Conservation (phyloP, 2,888 invertebrate species). For the Belgica antarctica region DNA sequence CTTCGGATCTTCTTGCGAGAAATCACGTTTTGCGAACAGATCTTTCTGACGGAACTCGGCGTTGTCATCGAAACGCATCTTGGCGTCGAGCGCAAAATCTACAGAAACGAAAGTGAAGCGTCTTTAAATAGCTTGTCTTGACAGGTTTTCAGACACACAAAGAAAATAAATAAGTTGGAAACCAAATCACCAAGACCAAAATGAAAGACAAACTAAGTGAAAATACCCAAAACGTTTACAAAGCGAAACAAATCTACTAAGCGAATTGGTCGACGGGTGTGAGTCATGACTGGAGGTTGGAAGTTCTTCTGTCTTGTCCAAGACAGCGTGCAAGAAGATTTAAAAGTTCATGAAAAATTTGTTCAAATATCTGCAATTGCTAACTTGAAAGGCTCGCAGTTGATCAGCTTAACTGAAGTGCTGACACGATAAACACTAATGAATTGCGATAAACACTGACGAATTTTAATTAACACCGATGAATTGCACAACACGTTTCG, state of each 20-base stretch:
- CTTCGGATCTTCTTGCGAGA: conserved; percentile 87
- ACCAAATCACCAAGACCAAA: neutral
- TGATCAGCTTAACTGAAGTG: neutral
- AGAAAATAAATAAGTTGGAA: conserved; percentile 10
- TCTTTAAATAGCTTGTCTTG: neutral
- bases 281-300: too few relatives aligned
- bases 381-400: neutral
- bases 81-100: conserved; percentile 93
- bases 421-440: too few relatives aligned
- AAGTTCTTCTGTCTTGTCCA: too few relatives aligned
- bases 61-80: conserved; percentile 94
- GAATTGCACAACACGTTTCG: too few relatives aligned
- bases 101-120: conserved; percentile 47
- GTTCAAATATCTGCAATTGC: too few relatives aligned
- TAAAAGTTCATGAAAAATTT: too few relatives aligned
- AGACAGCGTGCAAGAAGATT: too few relatives aligned
- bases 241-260: conserved; percentile 1
- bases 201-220: neutral
- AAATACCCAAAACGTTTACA: too few relatives aligned
- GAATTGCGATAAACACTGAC: too few relatives aligned
- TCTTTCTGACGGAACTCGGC: conserved; percentile 89
- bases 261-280: too few relatives aligned
- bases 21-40: conserved; percentile 78
- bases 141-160: neutral
- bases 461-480: too few relatives aligned